These are phyloP conservation scores for Temnothorax unifasciatus DNA, from an alignment of 2,888 invertebrate genomes.

Conservation along the genomic window DNA sequence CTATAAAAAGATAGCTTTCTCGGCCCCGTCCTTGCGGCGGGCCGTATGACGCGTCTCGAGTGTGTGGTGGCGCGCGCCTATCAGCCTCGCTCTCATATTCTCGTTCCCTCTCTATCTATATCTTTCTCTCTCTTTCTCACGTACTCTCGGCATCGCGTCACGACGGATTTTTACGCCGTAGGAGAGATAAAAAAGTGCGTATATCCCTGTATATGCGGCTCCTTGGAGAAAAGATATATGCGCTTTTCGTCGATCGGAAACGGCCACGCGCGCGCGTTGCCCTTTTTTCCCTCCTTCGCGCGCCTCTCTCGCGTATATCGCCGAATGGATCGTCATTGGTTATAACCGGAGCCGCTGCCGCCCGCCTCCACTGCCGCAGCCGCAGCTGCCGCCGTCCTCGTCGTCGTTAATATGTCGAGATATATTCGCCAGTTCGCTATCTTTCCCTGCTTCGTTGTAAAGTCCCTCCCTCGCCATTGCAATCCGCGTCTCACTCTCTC, in stretches of 20 bases:
- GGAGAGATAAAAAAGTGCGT: not conserved
- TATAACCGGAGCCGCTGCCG: conserved; percentile 12
- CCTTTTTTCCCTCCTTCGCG: conserved; percentile 50
- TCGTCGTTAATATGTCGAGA: conserved; percentile 22
- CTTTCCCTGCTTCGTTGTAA: conserved; percentile 62
- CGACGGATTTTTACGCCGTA: conserved; percentile 14
- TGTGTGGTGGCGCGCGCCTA: conserved; percentile 73
- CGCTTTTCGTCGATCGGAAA: conserved; percentile 40
- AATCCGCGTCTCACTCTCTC: not conserved
- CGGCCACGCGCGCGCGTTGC: conserved; percentile 47
- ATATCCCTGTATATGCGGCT: conserved; percentile 4
- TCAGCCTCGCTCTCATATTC: conserved; percentile 67
- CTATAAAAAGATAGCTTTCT: conserved; percentile 62
- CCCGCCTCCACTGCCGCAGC: not conserved
- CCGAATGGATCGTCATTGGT: conserved; percentile 52
- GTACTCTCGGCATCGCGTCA: conserved; percentile 2
- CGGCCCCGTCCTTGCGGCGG: conserved; percentile 64
- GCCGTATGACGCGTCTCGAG: conserved; percentile 75
- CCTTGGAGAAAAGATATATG: conserved; percentile 17
- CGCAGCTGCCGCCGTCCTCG: not conserved
- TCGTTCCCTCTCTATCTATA: conserved; percentile 50
- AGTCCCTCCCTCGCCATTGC: conserved; percentile 27
- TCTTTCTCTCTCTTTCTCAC: conserved; percentile 21
- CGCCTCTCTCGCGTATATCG: conserved; percentile 46
- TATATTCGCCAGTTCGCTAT: conserved; percentile 63